These are phyloP conservation scores for Aporrectodea caliginosa DNA, from an alignment of 1,140 invertebrate species.

Conservation along the genomic window DNA sequence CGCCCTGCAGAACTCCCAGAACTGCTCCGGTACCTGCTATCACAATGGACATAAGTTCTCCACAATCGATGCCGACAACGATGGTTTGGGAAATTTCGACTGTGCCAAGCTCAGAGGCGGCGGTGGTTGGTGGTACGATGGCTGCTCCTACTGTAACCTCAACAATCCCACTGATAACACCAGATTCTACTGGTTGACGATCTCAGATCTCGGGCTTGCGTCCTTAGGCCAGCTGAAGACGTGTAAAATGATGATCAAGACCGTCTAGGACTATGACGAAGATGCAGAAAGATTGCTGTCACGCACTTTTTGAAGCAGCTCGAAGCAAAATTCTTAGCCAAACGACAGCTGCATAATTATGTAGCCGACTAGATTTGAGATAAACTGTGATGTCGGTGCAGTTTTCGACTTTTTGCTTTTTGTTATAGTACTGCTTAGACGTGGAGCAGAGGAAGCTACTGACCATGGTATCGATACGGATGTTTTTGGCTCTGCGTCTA, in stretches of 20 bases:
- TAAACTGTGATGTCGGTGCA: too few species aligned
- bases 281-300: too few species aligned
- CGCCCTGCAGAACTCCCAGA: background rate
- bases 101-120: background rate
- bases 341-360: too few species aligned
- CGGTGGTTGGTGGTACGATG: slow-evolving; percentile 3
- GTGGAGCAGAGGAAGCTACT: too few species aligned
- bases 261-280: too few species aligned
- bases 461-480: too few species aligned
- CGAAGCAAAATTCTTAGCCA: too few species aligned
- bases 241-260: background rate
- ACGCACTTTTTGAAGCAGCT: too few species aligned
- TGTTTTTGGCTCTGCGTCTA: too few species aligned
- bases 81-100: background rate
- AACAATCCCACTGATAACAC: background rate
- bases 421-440: too few species aligned
- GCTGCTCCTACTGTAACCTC: background rate
- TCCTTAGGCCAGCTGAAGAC: background rate
- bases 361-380: too few species aligned
- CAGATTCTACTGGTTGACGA: background rate
- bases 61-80: background rate
- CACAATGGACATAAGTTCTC: background rate
- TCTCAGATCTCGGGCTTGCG: background rate
- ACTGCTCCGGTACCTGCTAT: background rate
- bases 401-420: too few species aligned